Conservation (phyloP, 2,797 vertebrate species). For the Artibeus jamaicensis region DNA sequence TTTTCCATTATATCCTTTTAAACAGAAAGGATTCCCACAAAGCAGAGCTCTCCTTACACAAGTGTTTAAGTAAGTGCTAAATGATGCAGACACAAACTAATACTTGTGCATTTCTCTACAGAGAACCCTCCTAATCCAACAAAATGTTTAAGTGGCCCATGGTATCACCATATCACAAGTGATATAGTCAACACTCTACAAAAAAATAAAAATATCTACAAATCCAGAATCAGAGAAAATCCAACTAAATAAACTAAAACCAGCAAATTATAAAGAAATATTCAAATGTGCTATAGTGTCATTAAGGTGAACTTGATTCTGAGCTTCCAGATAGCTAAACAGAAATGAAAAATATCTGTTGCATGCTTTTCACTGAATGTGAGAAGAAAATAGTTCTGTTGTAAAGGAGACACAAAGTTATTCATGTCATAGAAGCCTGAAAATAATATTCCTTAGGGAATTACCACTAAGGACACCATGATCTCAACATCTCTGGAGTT, state of each 20-base stretch:
- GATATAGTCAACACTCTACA: background rate
- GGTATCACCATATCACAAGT: no score
- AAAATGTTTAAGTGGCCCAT: background rate
- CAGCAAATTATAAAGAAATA: background rate
- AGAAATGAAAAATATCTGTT: background rate
- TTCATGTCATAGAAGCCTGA: background rate
- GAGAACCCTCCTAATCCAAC: background rate
- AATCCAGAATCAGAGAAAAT: background rate
- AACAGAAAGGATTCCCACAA: background rate
- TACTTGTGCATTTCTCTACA: background rate
- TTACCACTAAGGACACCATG: background rate
- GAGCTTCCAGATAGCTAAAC: background rate
- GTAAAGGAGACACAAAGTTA: constrained; percentile 29
- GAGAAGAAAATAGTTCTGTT: constrained; percentile 16
- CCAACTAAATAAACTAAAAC: background rate
- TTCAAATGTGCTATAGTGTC: background rate
- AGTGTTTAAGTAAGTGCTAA: background rate
- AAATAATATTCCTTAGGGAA: background rate
- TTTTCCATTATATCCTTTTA: background rate
- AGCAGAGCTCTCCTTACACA: background rate
- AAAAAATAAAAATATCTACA: constrained; percentile 10
- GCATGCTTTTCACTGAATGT: background rate
- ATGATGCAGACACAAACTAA: background rate
- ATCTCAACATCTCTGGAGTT: background rate
- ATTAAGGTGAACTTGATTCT: background rate